A percentile compares a stretch with the other conserved stretches of the same genome.
These are phyloP conservation scores for Himantopus leucocephalus DNA, from an alignment of 2,113 vertebrate genomes.

Conservation along the genomic window DNA sequence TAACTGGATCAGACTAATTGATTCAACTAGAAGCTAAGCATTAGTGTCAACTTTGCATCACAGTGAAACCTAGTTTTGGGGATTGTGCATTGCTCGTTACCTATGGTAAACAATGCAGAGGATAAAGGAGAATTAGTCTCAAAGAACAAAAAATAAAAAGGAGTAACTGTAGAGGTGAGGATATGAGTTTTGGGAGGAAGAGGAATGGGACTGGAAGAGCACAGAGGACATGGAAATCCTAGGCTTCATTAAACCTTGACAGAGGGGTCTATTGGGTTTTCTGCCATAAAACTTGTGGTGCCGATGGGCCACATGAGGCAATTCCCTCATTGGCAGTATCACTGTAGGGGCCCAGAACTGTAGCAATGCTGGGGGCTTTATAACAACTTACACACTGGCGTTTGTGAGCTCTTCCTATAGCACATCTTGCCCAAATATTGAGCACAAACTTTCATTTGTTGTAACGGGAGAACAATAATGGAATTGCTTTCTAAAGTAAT, in stretches of 20 bases:
- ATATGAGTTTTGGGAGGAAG: neutral
- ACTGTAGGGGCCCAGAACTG: neutral
- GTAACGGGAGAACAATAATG: neutral
- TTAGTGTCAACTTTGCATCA: neutral
- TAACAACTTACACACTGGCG: neutral
- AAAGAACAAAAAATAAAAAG: neutral
- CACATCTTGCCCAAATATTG: neutral
- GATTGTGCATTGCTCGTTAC: neutral
- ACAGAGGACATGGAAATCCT: neutral
- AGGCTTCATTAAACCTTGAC: neutral
- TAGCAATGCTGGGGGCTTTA: accelerated
- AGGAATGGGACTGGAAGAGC: neutral
- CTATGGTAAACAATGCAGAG: neutral
- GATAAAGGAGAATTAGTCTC: neutral
- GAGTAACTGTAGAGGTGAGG: neutral
- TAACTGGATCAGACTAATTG: neutral
- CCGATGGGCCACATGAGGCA: neutral
- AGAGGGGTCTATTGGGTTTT: neutral
- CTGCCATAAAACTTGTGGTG: neutral
- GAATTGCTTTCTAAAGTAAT: neutral
- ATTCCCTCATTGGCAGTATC: neutral
- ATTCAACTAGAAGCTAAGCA: neutral
- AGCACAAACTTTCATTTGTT: neutral
- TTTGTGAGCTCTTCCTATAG: neutral
- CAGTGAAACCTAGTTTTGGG: neutral